phyloP scores from a whole-genome alignment of 2,113 vertebrate genomes.

The Sakesphorus luctuosus region DNA sequence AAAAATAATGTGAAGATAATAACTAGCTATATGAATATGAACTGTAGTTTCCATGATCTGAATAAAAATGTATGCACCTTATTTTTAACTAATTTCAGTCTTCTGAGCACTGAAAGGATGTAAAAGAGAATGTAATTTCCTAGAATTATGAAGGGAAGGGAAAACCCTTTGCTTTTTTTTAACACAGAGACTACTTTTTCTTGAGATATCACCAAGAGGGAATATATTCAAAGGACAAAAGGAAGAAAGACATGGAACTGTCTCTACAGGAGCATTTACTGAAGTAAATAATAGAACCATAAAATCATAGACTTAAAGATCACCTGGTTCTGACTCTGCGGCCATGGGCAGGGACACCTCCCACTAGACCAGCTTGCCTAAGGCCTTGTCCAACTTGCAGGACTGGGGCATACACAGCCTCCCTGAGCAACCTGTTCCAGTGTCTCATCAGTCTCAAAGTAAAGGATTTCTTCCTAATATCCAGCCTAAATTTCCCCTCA shows the following conservation, averaged over 20 bases:
- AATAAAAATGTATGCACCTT: neutral
- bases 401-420: too few relatives aligned
- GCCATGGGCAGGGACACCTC: neutral
- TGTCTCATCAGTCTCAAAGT: neutral
- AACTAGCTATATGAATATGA: neutral
- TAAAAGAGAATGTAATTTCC: neutral
- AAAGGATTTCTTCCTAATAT: neutral
- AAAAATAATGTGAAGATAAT: neutral
- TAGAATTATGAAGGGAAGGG: neutral
- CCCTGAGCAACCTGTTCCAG: neutral
- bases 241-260: neutral
- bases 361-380: neutral
- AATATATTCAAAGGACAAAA: neutral
- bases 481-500: neutral
- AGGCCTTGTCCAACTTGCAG: neutral
- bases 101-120: rapidly evolving
- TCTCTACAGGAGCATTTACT: neutral
- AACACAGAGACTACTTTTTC: neutral
- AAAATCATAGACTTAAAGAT: neutral
- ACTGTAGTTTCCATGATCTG: neutral
- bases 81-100: neutral
- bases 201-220: neutral
- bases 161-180: neutral
- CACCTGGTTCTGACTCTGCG: neutral
- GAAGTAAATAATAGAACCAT: neutral